Conservation (phyloP, 2,888 invertebrate species). For the Dryococelus australis region DNA sequence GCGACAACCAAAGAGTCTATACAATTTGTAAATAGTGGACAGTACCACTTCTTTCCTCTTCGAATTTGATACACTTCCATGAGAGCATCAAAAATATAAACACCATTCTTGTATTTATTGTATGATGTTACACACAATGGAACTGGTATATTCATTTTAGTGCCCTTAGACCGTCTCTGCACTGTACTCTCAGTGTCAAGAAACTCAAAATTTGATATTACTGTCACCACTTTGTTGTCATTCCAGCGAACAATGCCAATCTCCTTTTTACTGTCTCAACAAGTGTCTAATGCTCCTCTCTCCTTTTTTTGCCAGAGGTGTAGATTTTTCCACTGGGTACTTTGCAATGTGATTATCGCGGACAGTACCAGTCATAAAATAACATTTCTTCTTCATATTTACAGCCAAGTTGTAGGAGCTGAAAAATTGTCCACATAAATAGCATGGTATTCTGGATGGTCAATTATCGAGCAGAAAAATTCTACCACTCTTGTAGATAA, state of each 20-base stretch:
- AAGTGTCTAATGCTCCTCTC: neutral
- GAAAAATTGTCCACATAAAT: neutral
- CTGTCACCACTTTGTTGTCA: conserved; percentile 5
- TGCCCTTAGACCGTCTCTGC: neutral
- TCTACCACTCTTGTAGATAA: neutral
- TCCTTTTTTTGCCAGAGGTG: neutral
- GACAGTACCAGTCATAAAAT: conserved; percentile 7
- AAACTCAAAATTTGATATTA: conserved; percentile 4
- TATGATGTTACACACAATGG: neutral
- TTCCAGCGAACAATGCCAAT: conserved; percentile 2
- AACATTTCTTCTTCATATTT: neutral
- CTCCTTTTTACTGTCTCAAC: neutral
- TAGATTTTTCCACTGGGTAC: too few species aligned
- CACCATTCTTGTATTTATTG: conserved; percentile 21
- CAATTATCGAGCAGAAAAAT: neutral
- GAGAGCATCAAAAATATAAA: conserved; percentile 17
- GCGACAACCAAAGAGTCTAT: neutral
- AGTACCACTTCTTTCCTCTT: neutral
- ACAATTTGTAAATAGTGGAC: neutral
- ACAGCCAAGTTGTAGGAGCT: neutral
- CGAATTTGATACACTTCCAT: neutral
- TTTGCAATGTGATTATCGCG: too few species aligned
- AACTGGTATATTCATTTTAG: neutral
- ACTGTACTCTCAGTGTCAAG: neutral
- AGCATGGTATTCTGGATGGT: neutral